These are phyloP conservation scores for Yponomeuta evonymella DNA, from an alignment of 2,888 invertebrate species.

Conservation along the genomic window DNA sequence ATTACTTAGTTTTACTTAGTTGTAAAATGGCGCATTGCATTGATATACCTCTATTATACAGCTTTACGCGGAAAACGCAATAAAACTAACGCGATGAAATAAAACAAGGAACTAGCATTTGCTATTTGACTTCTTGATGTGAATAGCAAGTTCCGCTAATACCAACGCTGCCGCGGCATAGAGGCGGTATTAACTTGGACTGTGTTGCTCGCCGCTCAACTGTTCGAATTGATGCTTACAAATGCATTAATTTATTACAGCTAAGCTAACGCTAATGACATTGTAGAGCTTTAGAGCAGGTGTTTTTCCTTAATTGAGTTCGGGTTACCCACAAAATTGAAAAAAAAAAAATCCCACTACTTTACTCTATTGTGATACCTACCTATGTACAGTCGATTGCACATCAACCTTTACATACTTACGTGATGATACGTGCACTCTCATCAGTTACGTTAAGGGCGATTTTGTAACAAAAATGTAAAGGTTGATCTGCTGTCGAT, in stretches of 20 bases:
- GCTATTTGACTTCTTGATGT: background rate
- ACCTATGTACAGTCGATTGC: too few species aligned
- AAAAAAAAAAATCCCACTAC: too few species aligned
- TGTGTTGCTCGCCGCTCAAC: background rate
- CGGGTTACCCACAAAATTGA: too few species aligned
- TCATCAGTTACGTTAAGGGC: too few species aligned
- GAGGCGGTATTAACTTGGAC: constrained; percentile 33
- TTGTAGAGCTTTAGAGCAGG: constrained; percentile 2
- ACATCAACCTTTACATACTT: too few species aligned
- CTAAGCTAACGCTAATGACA: background rate
- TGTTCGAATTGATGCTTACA: background rate
- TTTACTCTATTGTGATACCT: too few species aligned
- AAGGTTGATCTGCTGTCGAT: too few species aligned
- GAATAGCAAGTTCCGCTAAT: constrained; percentile 9
- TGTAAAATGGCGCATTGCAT: too few species aligned
- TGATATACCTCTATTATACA: background rate
- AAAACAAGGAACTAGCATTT: background rate
- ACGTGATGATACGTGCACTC: too few species aligned
- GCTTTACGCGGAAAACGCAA: background rate
- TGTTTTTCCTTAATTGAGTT: background rate
- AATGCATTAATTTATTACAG: background rate
- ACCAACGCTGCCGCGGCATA: constrained; percentile 6
- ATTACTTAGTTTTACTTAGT: background rate
- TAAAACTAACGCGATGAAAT: background rate
- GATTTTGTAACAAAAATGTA: too few species aligned